Evolutionary conservation across 2,797 vertebrate species (phyloP), one percentile per base, ranked within the genome.

Genomic region (Nasua narica): DNA sequence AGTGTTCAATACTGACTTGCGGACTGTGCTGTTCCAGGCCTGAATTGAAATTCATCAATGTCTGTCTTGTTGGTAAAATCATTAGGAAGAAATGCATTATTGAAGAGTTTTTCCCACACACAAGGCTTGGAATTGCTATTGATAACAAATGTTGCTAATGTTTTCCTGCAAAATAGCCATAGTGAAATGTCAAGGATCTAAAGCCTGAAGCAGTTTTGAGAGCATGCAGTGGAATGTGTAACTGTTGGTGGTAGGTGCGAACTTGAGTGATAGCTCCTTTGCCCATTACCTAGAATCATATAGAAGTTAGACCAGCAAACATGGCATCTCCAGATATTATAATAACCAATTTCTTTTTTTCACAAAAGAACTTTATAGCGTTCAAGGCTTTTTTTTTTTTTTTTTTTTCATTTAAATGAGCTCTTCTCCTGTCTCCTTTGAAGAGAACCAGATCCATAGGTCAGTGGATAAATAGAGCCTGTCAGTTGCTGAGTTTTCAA

Each of bases 41-140:
- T n/a, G 95, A 96, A 97, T 16, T 95, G 97, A 98, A 98, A 98
- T 98, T 97, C 92, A 98, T 98, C 97, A 97, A 86, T 97, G 97
- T 94, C 97, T 87, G 97, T 98, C 94, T 96, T 97, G 96, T 94
- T 98, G 97, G 92, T 95, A 98, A 98, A 97, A 98, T 97, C 97
- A 82, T 97, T 97, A 97, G 98, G 98, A 98, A 98, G 93, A 95
- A 97, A 94, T 97, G 92, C 67, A 94, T 98, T 98, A 98, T 95
- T 98, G 97, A 98, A 98, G 96, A 97, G 97, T 77, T 98, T 98
- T 97, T 96, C 94, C 96, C 97, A 93, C 23, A 85, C 95, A 94
- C 82, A 96, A 94, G 87, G 89, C 97, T 96, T 98, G 97, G 96
- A 98, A 98, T 94, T 96, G 97, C 65, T 97, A 84, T 97, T 96